Evolutionary conservation across 1,140 invertebrate genomes (phyloP).

Genomic region (Neoseiulus cucumeris): DNA sequence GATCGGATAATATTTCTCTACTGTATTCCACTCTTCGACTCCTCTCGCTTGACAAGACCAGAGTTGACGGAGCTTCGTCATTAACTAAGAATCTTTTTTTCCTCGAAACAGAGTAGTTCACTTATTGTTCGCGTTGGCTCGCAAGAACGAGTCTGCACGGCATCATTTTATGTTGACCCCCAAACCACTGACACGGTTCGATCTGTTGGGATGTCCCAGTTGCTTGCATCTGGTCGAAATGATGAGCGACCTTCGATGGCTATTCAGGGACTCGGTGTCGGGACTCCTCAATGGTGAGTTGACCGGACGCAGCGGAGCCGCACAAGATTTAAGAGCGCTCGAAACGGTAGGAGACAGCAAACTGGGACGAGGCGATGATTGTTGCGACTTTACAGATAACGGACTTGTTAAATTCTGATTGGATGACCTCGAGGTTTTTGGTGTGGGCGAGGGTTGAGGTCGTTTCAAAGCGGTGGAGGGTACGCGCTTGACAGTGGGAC

Average conservation of each 20-base stretch:
- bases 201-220: no score
- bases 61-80: no score
- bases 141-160: no score
- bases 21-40: no score
- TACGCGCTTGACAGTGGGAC: neutral
- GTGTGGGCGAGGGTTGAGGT: neutral
- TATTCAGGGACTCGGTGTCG: neutral
- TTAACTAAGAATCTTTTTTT: no score
- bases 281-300: neutral
- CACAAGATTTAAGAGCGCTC: constrained; percentile 7
- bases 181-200: no score
- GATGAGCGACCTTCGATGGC: neutral
- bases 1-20: no score
- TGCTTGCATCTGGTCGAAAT: neutral
- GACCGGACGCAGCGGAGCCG: neutral
- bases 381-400: neutral
- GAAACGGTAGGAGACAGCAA: constrained; percentile 5
- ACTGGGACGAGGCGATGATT: neutral
- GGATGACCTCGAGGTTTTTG: neutral
- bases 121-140: no score
- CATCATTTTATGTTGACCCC: no score
- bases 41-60: no score
- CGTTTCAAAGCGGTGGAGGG: neutral
- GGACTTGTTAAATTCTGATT: neutral
- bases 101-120: no score